These are phyloP conservation scores for Drosophila jambulina DNA, from an alignment of 1,140 invertebrate genomes.

Conservation along the genomic window DNA sequence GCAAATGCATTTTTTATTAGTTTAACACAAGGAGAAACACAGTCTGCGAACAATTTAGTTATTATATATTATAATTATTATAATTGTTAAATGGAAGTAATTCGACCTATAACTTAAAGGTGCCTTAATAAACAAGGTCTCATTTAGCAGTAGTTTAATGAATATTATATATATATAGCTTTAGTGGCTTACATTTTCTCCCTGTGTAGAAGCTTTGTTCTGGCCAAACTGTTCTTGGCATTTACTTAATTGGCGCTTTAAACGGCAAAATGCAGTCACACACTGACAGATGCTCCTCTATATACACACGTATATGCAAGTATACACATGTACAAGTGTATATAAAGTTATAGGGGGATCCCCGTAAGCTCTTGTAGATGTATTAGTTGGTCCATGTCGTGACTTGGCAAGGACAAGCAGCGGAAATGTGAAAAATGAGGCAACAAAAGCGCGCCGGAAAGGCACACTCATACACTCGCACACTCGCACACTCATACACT, in stretches of 20 bases:
- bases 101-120: neutral
- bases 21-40: neutral
- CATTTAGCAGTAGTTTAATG: neutral
- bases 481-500: constrained; percentile 12
- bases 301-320: neutral
- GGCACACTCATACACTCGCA: constrained; percentile 27
- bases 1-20: neutral
- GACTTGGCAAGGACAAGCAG: constrained; percentile 55
- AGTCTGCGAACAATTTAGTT: neutral
- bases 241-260: constrained; percentile 80
- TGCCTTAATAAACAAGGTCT: too few species aligned
- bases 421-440: constrained; percentile 71
- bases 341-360: constrained; percentile 5
- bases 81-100: neutral
- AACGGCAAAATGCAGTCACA: constrained; percentile 60
- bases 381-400: constrained; percentile 33
- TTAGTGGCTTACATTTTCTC: neutral
- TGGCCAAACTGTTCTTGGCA: constrained; percentile 33
- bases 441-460: constrained; percentile 54
- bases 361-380: constrained; percentile 43
- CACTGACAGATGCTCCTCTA: constrained; percentile 6
- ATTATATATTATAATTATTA: too few species aligned
- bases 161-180: neutral
- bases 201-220: constrained; percentile 22
- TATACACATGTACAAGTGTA: neutral